Conservation (phyloP, 2,888 invertebrate genomes). For the Itoplectis maculator region DNA sequence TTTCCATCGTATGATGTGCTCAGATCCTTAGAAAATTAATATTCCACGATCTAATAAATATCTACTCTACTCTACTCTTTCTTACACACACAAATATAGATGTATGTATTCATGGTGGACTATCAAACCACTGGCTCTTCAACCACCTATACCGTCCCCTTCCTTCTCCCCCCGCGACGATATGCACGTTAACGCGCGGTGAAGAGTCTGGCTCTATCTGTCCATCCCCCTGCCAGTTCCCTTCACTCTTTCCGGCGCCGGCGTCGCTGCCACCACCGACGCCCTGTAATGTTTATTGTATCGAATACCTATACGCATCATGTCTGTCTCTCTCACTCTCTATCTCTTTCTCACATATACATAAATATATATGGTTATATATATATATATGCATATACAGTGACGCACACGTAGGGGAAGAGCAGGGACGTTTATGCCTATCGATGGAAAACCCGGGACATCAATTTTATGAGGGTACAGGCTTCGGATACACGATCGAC, state of each 20-base stretch:
- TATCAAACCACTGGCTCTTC: slow-evolving; percentile 6
- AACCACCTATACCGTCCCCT: neutral
- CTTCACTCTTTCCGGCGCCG: slow-evolving; percentile 13
- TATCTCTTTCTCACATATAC: neutral
- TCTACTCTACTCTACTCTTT: too few relatives aligned
- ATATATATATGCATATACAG: too few relatives aligned
- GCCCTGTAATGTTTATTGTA: slow-evolving; percentile 41
- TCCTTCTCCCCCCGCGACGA: slow-evolving; percentile 5
- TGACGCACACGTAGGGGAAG: neutral
- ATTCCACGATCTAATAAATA: too few relatives aligned
- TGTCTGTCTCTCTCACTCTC: neutral
- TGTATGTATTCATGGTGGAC: neutral
- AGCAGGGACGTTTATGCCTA: slow-evolving; percentile 56
- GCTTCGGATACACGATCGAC: slow-evolving; percentile 58
- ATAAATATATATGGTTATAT: neutral
- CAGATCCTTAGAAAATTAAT: too few relatives aligned
- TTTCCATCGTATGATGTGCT: too few relatives aligned
- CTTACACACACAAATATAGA: too few relatives aligned
- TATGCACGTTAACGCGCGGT: slow-evolving; percentile 24
- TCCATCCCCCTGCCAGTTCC: neutral
- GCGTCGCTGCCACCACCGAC: too few relatives aligned
- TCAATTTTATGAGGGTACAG: slow-evolving; percentile 58
- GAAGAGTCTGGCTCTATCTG: too few relatives aligned
- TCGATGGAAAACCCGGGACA: slow-evolving; percentile 56
- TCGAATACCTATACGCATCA: slow-evolving; percentile 16